Evolutionary conservation across 2,888 invertebrate species (phyloP), one percentile per base, ranked within the genome.

Genomic region (Troides helena): DNA sequence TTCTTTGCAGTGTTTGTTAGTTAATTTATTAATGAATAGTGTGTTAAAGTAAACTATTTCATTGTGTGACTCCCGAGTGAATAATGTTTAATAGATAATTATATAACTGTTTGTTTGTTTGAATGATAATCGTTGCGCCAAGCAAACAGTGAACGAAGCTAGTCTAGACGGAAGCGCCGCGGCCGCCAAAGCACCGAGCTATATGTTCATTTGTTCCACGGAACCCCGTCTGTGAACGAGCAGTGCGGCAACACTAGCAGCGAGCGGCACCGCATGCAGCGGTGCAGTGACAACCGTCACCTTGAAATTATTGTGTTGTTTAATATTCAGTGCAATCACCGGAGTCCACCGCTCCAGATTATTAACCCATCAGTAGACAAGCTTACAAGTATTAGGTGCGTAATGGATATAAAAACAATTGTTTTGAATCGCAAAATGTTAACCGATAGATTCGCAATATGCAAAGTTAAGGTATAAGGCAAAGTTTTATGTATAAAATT

Each of bases 131-230:
- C 21, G 10, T 21, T 21, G 57, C 56, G 62, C 10, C 53, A 53
- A 17, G 53, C 23, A 56, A 65, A 36, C 36, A 36, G 21, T 58
- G 46, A 59, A 58, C 63, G 63, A 68, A 36, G 63, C 63, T 59
- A 63, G 68, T 68, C 68, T 36, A 59, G 68, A 50, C 53, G 63
- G 36, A 8, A 7, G 59, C 58, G 43, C 14, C 64, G 62, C 21
- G n/a, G n/a, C 63, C 56, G 39, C 61, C 61, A 59, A 46, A 60
- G 65, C 23, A 58, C 18, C 23, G 1, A n/a, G 6, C 36, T 21
- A 53, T 61, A 18, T 67, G 21, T 59, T 50, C 58, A 56, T 67
- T 62, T 62, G 17, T 56, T 23, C 53, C 56, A 10, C 6, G 12
- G 6, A 53, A 21, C 23, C 18, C 18, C 23, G n/a, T 60, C 7